Conservation (phyloP, 30 jellyfish, hydroid and myxozoan genomes). For the Morbakka virulenta region DNA sequence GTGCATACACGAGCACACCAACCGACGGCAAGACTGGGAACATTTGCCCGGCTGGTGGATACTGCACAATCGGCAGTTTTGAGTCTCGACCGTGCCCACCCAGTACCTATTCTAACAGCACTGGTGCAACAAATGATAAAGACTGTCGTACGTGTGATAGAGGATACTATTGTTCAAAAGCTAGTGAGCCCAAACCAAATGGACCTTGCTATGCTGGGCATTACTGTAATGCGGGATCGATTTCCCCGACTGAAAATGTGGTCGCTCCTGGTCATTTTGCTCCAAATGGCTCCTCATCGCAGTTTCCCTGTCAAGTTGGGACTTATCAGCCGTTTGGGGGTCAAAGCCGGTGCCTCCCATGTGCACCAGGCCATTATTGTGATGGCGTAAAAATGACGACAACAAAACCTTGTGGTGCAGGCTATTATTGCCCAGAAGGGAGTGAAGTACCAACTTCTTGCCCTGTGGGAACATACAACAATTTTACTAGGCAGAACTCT, state of each 20-base stretch:
- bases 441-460: conserved; percentile 89
- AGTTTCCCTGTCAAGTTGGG: conserved; percentile 96
- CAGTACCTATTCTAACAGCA: conserved; percentile 89
- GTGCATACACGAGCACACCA: conserved; percentile 98
- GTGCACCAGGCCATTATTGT: conserved; percentile 89
- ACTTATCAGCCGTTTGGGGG: conserved; percentile 86
- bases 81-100: conserved; percentile 94
- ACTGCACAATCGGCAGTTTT: conserved; percentile 88
- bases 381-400: conserved; percentile 60
- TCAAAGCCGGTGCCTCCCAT: conserved; percentile 86
- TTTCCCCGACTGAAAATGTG: conserved; percentile 70
- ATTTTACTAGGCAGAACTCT: conserved; percentile 63
- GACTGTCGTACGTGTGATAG: conserved; percentile 99
- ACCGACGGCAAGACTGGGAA: conserved; percentile 93
- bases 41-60: conserved; percentile 99
- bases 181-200: conserved; percentile 99
- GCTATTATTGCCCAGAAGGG: conserved; percentile 97
- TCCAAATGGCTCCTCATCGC: conserved; percentile 90
- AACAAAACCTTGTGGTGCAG: conserved; percentile 80
- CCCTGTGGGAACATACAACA: conserved; percentile 98
- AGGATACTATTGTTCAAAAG: conserved; percentile 91
- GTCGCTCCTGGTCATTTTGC: conserved; percentile 93
- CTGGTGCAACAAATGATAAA: conserved; percentile 96
- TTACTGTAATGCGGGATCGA: conserved; percentile 91
- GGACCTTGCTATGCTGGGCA: conserved; percentile 98